A percentile compares a stretch with the other conserved stretches of the same genome.
phyloP scores from a whole-genome alignment of 2,113 vertebrate genomes.

The Xenotilapia flavipinnis region DNA sequence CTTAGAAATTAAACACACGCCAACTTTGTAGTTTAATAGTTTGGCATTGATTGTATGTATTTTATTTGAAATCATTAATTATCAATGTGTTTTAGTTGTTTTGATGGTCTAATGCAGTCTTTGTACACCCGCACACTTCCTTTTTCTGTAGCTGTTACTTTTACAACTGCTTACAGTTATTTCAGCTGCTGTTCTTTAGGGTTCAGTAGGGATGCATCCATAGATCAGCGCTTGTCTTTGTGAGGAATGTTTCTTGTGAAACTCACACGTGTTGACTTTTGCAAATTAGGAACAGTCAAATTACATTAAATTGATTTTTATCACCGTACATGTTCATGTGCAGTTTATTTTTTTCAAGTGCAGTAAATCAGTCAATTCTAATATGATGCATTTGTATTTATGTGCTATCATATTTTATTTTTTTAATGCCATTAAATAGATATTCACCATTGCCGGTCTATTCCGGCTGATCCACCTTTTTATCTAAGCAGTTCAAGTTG shows the following conservation, averaged over 20 bases:
- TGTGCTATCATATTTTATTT: background rate
- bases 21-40: background rate
- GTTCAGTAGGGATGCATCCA: background rate
- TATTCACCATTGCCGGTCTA: background rate
- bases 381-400: background rate
- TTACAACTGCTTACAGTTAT: background rate
- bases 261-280: background rate
- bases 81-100: background rate
- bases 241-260: background rate
- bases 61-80: background rate
- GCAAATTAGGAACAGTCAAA: background rate
- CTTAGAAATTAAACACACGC: background rate
- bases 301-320: background rate
- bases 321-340: background rate
- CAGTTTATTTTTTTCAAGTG: background rate
- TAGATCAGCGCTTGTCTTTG: background rate
- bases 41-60: background rate
- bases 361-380: background rate
- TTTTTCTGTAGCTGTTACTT: background rate
- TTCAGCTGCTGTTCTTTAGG: background rate
- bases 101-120: background rate
- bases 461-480: fast-evolving
- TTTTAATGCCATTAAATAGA: background rate
- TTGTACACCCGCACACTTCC: background rate
- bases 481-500: background rate